These are phyloP conservation scores for Microchrysa polita DNA, from an alignment of 2,888 invertebrate genomes.

Conservation along the genomic window DNA sequence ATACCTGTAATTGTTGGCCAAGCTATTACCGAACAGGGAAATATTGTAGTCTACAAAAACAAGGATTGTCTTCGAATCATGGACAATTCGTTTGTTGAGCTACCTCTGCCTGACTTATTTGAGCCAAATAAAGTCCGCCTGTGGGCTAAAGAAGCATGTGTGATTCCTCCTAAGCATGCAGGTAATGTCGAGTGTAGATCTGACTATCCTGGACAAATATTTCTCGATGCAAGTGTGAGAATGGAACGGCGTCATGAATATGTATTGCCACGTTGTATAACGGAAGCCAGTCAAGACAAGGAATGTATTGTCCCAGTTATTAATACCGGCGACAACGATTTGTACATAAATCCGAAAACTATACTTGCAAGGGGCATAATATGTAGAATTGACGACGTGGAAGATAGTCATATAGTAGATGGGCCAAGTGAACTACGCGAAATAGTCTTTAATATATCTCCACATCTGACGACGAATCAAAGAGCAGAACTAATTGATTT, in stretches of 20 bases:
- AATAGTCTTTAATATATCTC: no score
- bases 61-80: not conserved
- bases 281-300: not conserved
- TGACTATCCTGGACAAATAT: not conserved
- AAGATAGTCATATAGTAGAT: no score
- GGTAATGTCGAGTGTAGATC: not conserved
- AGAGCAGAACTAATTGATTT: not conserved
- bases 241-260: not conserved
- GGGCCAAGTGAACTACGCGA: no score
- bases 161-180: slow-evolving; percentile 15
- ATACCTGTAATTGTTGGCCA: not conserved
- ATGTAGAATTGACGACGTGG: not conserved
- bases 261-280: not conserved
- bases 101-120: not conserved
- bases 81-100: not conserved
- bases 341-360: slow-evolving; percentile 1
- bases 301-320: not conserved
- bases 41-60: not conserved
- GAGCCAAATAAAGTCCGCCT: not conserved
- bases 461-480: no score
- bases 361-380: not conserved
- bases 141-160: slow-evolving; percentile 1
- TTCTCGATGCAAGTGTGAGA: not conserved
- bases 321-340: not conserved
- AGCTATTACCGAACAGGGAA: not conserved